A percentile compares a stretch with the other conserved stretches of the same genome.
These are phyloP conservation scores for Campoletis raptor DNA, from an alignment of 2,888 invertebrate genomes.

Conservation along the genomic window DNA sequence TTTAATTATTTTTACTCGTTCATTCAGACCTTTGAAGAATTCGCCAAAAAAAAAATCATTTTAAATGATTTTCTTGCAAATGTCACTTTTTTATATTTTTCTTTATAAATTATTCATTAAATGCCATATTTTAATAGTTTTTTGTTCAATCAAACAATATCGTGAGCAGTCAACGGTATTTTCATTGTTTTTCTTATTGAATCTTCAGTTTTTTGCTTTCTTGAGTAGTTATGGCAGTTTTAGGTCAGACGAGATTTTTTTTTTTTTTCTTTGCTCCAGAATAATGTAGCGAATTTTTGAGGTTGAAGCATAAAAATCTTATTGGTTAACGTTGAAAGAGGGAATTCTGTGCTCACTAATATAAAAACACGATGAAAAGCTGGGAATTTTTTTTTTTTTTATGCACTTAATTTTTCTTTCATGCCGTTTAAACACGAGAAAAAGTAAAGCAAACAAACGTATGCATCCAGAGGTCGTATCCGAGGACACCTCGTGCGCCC, in stretches of 20 bases:
- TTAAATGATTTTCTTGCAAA: background rate
- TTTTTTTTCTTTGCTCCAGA: background rate
- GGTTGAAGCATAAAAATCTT: background rate
- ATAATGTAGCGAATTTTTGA: background rate
- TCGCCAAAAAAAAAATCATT: background rate
- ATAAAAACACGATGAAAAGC: background rate
- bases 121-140: background rate
- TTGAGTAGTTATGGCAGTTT: constrained; percentile 1
- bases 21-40: background rate
- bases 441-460: constrained; percentile 34
- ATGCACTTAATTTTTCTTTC: constrained; percentile 17
- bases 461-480: constrained; percentile 32
- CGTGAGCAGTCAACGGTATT: background rate
- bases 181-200: no score
- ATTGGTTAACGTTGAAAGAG: constrained; percentile 7
- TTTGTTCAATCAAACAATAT: background rate
- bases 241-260: background rate
- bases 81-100: background rate
- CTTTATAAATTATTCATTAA: background rate
- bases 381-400: background rate
- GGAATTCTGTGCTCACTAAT: background rate
- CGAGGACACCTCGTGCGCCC: constrained; percentile 4
- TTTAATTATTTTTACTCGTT: background rate
- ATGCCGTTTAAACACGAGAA: constrained; percentile 32
- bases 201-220: background rate